These are phyloP conservation scores for Rhizoglyphus robini DNA, from an alignment of 1,140 invertebrate genomes.

Conservation along the genomic window DNA sequence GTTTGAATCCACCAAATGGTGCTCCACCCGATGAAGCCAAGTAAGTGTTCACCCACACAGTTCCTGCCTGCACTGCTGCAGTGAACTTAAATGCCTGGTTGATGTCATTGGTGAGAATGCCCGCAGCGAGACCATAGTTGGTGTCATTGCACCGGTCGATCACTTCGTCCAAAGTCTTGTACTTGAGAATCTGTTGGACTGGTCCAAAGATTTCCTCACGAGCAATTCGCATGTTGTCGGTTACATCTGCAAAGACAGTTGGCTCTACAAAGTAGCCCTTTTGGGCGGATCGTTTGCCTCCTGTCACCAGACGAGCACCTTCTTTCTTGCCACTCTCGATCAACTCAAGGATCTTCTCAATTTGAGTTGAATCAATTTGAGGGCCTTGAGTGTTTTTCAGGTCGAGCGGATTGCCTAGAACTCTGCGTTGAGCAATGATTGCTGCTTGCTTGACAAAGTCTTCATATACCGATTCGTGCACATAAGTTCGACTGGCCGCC, in stretches of 20 bases:
- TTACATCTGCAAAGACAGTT: constrained; percentile 86
- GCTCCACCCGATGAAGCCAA: constrained; percentile 51
- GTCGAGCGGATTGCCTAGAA: constrained; percentile 81
- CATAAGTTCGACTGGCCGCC: constrained; percentile 76
- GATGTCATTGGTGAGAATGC: constrained; percentile 56
- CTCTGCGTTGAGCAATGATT: constrained; percentile 60
- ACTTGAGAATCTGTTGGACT: constrained; percentile 88
- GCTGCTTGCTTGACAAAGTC: constrained; percentile 56
- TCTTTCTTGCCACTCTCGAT: constrained; percentile 73
- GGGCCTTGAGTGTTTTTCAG: constrained; percentile 70
- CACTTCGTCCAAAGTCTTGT: constrained; percentile 73
- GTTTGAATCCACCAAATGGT: constrained; percentile 81
- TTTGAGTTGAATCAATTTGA: constrained; percentile 76
- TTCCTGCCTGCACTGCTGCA: constrained; percentile 70
- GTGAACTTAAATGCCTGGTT: constrained; percentile 45
- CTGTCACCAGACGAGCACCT: constrained; percentile 69
- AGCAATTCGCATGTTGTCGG: constrained; percentile 84
- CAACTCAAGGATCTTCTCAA: constrained; percentile 64
- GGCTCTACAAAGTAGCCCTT: constrained; percentile 84
- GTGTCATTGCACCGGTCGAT: constrained; percentile 76
- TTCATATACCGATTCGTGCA: constrained; percentile 66
- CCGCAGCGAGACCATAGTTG: constrained; percentile 80
- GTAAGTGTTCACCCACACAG: constrained; percentile 88
- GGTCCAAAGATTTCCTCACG: constrained; percentile 95
- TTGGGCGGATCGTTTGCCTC: constrained; percentile 51